Evolutionary conservation across 2,888 invertebrate species (phyloP).

Genomic region (Acleris emargana): DNA sequence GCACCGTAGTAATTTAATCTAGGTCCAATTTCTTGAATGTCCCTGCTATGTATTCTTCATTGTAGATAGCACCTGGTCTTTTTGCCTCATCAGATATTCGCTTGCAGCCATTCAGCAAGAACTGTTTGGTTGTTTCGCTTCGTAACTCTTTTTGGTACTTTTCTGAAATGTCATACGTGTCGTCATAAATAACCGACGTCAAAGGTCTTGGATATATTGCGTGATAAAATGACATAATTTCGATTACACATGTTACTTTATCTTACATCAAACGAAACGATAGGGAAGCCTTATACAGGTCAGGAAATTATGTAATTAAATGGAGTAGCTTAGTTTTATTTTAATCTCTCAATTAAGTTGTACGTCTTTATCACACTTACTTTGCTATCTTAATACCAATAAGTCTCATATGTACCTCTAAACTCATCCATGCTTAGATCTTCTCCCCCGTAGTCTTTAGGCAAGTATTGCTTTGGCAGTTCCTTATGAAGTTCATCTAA

Average conservation of each 20-base stretch:
- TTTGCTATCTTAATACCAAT: neutral
- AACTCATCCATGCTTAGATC: slow-evolving; percentile 57
- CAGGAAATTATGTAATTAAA: too few relatives aligned
- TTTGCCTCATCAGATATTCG: slow-evolving; percentile 64
- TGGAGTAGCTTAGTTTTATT: too few relatives aligned
- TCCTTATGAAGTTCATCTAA: slow-evolving; percentile 59
- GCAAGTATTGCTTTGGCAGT: slow-evolving; percentile 61
- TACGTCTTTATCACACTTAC: too few relatives aligned
- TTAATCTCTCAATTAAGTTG: too few relatives aligned
- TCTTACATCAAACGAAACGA: too few relatives aligned
- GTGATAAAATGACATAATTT: too few relatives aligned
- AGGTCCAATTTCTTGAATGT: slow-evolving; percentile 70
- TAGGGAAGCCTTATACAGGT: too few relatives aligned
- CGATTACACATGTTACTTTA: too few relatives aligned
- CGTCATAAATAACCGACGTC: neutral
- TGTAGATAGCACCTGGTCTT: slow-evolving; percentile 53
- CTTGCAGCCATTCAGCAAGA: slow-evolving; percentile 56
- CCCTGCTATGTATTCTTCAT: slow-evolving; percentile 65
- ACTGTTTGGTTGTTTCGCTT: slow-evolving; percentile 55
- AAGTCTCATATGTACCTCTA: slow-evolving; percentile 53
- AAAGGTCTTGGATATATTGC: too few relatives aligned
- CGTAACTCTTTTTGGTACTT: slow-evolving; percentile 60
- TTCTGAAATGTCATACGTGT: slow-evolving; percentile 51
- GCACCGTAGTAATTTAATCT: slow-evolving; percentile 50
- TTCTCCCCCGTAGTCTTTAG: slow-evolving; percentile 67